Evolutionary conservation across 2,888 invertebrate genomes (phyloP).

Genomic region (Stenurella melanura): DNA sequence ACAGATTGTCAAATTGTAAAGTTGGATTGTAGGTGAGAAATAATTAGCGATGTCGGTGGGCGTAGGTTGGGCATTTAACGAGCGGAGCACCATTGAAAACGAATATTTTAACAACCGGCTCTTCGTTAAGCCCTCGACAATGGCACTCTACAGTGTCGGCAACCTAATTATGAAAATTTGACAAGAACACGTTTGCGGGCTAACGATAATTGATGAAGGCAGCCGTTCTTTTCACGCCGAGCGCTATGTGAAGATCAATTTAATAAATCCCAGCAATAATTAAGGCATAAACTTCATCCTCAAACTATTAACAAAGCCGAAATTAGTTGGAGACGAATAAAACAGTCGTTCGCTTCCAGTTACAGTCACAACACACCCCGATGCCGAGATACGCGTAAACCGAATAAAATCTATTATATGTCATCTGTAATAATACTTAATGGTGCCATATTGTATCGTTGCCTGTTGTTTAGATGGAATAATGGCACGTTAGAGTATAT

Average conservation of each 20-base stretch:
- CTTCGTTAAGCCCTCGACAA: constrained; percentile 68
- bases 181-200: constrained; percentile 69
- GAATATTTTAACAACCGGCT: constrained; percentile 64
- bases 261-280: constrained; percentile 45
- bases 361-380: constrained; percentile 63
- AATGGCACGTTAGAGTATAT: constrained; percentile 7
- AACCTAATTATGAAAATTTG: constrained; percentile 73
- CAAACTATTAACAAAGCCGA: constrained; percentile 71
- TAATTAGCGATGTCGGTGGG: constrained; percentile 59
- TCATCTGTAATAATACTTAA: constrained; percentile 37
- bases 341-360: constrained; percentile 66
- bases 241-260: constrained; percentile 51
- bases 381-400: constrained; percentile 20
- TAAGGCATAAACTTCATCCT: constrained; percentile 65
- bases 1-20: constrained; percentile 62
- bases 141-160: constrained; percentile 69
- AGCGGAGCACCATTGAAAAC: constrained; percentile 54
- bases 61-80: constrained; percentile 44
- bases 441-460: constrained; percentile 26
- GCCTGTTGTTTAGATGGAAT: constrained; percentile 31
- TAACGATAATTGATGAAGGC: constrained; percentile 70
- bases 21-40: constrained; percentile 62
- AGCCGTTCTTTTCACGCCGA: constrained; percentile 65
- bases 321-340: constrained; percentile 68
- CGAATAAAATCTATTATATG: constrained; percentile 42